These are phyloP conservation scores for Cyrtorhinus lividipennis DNA, from an alignment of 1,140 invertebrate species.

Conservation along the genomic window DNA sequence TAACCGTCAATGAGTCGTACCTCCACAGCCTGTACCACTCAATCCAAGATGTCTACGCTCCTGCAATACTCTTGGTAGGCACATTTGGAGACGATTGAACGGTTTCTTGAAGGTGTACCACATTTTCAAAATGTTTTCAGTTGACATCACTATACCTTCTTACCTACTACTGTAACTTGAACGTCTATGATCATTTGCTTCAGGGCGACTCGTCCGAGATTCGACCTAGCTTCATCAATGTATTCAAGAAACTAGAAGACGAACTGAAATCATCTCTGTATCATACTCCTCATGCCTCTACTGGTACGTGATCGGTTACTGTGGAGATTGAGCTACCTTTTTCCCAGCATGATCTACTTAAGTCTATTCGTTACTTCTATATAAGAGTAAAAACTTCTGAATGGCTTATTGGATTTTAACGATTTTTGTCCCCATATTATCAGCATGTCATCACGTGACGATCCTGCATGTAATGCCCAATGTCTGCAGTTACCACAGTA, in stretches of 20 bases:
- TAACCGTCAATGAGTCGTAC: background rate
- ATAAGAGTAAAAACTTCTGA: no score
- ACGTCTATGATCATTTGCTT: background rate
- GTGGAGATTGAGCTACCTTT: no score
- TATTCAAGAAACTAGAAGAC: background rate
- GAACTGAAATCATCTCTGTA: background rate
- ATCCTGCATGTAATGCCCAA: no score
- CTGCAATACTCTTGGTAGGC: background rate
- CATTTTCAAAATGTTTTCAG: background rate
- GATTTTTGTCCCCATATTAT: no score
- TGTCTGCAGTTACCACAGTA: no score
- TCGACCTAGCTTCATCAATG: background rate
- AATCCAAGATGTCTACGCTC: background rate
- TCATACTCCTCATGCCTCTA: background rate
- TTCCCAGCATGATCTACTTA: no score
- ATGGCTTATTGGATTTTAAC: no score
- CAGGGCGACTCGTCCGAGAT: background rate
- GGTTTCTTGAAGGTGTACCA: background rate
- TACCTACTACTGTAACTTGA: background rate
- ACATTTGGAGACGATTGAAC: background rate
- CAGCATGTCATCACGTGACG: no score
- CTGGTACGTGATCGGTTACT: no score
- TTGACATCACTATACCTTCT: no score
- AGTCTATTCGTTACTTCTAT: no score
- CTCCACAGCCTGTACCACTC: background rate